Evolutionary conservation across 2,797 vertebrate genomes (phyloP).

Genomic region (Amphiprion clarkii): DNA sequence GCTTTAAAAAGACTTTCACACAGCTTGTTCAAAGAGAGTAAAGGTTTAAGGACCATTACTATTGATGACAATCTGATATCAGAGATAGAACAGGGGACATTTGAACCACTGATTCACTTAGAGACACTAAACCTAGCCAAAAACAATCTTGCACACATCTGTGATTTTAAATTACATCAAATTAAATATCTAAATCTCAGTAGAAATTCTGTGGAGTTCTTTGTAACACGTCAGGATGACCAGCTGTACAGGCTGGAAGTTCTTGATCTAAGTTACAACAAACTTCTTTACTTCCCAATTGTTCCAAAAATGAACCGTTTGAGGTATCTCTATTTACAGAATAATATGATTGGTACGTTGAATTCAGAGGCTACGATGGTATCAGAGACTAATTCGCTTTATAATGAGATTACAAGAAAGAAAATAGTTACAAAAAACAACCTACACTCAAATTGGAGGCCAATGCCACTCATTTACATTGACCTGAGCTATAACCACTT

Average conservation of each 20-base stretch:
- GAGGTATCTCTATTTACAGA: slow-evolving; percentile 85
- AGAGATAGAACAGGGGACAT: slow-evolving; percentile 83
- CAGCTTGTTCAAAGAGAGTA: slow-evolving; percentile 76
- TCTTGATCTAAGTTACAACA: slow-evolving; percentile 88
- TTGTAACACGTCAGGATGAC: slow-evolving; percentile 66
- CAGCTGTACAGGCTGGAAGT: slow-evolving; percentile 79
- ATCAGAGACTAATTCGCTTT: slow-evolving; percentile 65
- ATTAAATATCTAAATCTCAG: slow-evolving; percentile 86
- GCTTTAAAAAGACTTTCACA: slow-evolving; percentile 77
- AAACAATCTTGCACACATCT: slow-evolving; percentile 85
- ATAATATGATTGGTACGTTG: slow-evolving; percentile 81
- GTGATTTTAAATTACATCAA: slow-evolving; percentile 86
- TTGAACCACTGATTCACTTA: slow-evolving; percentile 79
- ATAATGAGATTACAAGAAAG: slow-evolving; percentile 67
- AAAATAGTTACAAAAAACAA: slow-evolving; percentile 48
- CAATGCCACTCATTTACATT: slow-evolving; percentile 74
- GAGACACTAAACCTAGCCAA: slow-evolving; percentile 81
- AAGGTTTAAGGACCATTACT: slow-evolving; percentile 72
- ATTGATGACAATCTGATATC: slow-evolving; percentile 85
- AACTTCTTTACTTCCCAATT: slow-evolving; percentile 84
- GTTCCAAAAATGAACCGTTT: slow-evolving; percentile 78
- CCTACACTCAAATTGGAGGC: slow-evolving; percentile 48
- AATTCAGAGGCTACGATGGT: slow-evolving; percentile 67
- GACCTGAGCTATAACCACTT: slow-evolving; percentile 88
- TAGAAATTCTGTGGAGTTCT: slow-evolving; percentile 84